Conservation (phyloP, 2,113 vertebrate genomes). For the Protomyctophum bolini region DNA sequence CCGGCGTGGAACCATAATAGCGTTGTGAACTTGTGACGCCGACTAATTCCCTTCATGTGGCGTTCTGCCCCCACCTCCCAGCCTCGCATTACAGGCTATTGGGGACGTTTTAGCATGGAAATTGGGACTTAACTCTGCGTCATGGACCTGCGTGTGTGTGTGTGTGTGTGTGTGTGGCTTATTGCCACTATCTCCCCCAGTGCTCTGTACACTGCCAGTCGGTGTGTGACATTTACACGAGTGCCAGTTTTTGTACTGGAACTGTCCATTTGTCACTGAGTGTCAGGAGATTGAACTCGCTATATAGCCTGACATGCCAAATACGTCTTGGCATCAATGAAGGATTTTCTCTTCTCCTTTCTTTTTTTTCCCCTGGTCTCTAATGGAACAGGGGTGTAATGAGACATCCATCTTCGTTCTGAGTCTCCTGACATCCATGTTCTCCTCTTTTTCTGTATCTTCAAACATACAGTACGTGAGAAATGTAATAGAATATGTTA, state of each 20-base stretch:
- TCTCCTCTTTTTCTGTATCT: too few relatives aligned
- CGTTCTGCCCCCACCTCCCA: conserved; percentile 40
- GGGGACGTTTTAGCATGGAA: conserved; percentile 61
- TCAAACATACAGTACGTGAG: too few relatives aligned
- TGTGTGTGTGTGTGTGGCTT: conserved; percentile 12
- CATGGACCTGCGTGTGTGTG: conserved; percentile 39
- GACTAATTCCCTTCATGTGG: conserved; percentile 70
- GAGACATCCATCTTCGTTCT: too few relatives aligned
- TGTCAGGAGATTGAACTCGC: too few relatives aligned
- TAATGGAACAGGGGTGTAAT: too few relatives aligned
- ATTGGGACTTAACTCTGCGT: conserved; percentile 60
- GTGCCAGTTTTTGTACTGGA: conserved; percentile 32
- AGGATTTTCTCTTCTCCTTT: neutral
- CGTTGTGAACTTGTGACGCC: conserved; percentile 62
- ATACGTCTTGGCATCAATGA: too few relatives aligned
- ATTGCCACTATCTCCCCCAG: conserved; percentile 23
- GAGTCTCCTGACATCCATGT: too few relatives aligned
- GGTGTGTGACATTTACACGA: neutral
- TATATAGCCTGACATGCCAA: too few relatives aligned
- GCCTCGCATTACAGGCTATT: conserved; percentile 57
- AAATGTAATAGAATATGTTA: too few relatives aligned
- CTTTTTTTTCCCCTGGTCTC: too few relatives aligned
- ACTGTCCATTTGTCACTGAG: conserved; percentile 3
- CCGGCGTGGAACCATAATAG: conserved; percentile 46
- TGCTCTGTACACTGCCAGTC: conserved; percentile 13